phyloP scores from a whole-genome alignment of 2,888 invertebrate species.

The Pomacea canaliculata region DNA sequence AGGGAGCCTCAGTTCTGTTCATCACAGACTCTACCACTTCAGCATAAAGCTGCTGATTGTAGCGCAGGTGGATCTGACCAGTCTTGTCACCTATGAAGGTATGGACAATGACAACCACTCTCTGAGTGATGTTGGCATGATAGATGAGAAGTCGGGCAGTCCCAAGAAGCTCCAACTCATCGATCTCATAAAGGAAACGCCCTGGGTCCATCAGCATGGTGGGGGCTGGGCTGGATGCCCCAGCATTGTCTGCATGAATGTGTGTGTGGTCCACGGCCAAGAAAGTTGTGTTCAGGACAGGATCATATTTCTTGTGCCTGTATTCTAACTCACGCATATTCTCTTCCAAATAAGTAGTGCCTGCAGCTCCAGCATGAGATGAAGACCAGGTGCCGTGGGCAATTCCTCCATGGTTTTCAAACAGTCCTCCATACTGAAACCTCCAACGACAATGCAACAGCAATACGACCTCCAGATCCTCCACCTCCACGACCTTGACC shows the following conservation, averaged over 20 bases:
- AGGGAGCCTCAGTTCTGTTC: slow-evolving; percentile 55
- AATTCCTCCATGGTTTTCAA: slow-evolving; percentile 51
- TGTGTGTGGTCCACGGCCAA: slow-evolving; percentile 52
- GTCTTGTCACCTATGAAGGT: slow-evolving; percentile 55
- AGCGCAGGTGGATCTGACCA: slow-evolving; percentile 46
- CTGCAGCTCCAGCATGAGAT: slow-evolving; percentile 52
- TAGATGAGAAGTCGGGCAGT: slow-evolving; percentile 46
- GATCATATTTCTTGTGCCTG: slow-evolving; percentile 52
- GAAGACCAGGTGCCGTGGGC: slow-evolving; percentile 22
- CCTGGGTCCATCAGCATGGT: slow-evolving; percentile 47
- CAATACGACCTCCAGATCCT: slow-evolving; percentile 53
- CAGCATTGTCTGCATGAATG: slow-evolving; percentile 47
- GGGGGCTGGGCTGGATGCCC: slow-evolving; percentile 44
- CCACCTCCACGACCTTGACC: slow-evolving; percentile 50
- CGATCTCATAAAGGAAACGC: slow-evolving; percentile 45
- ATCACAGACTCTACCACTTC: slow-evolving; percentile 52
- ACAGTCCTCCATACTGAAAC: slow-evolving; percentile 54
- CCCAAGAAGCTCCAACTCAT: slow-evolving; percentile 55
- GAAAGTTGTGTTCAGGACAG: slow-evolving; percentile 49
- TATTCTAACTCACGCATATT: slow-evolving; percentile 52
- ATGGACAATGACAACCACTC: slow-evolving; percentile 45
- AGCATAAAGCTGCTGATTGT: slow-evolving; percentile 48
- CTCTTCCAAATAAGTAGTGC: slow-evolving; percentile 56
- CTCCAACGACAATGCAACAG: slow-evolving; percentile 52
- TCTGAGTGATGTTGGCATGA: slow-evolving; percentile 38